These are phyloP conservation scores for Panzeria rudis DNA, from an alignment of 2,888 invertebrate species.

Conservation along the genomic window DNA sequence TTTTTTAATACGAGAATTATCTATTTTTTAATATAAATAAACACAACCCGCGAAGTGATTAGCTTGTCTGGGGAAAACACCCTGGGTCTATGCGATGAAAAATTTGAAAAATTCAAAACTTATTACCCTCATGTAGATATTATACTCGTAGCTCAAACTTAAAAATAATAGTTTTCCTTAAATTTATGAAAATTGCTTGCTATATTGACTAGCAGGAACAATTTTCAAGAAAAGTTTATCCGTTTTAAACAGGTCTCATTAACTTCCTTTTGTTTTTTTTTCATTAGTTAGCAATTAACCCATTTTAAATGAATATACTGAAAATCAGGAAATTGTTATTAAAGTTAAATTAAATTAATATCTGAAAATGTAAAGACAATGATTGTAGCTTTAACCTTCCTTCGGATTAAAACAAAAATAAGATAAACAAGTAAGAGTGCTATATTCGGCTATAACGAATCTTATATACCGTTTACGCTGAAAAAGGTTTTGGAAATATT, in stretches of 20 bases:
- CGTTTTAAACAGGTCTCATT: background rate
- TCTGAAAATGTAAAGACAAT: background rate
- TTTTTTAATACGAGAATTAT: no score
- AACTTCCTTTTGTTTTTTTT: background rate
- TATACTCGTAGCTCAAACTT: no score
- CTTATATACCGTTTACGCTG: background rate
- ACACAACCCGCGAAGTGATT: no score
- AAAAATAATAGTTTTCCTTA: no score
- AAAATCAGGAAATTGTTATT: conserved; percentile 18
- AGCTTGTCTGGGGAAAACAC: no score
- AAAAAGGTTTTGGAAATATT: no score
- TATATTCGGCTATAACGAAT: background rate
- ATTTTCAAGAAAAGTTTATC: background rate
- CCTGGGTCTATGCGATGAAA: no score
- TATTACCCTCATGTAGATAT: no score
- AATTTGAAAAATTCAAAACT: no score
- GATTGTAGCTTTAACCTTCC: conserved; percentile 6
- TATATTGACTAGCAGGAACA: no score
- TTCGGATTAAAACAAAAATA: conserved; percentile 14
- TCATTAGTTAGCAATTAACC: background rate
- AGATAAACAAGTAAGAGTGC: background rate
- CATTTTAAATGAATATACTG: background rate
- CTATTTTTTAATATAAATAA: no score
- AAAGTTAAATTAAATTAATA: background rate
- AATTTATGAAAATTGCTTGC: no score